phyloP scores from a whole-genome alignment of 2,888 invertebrate genomes.

The Metellina segmentata region DNA sequence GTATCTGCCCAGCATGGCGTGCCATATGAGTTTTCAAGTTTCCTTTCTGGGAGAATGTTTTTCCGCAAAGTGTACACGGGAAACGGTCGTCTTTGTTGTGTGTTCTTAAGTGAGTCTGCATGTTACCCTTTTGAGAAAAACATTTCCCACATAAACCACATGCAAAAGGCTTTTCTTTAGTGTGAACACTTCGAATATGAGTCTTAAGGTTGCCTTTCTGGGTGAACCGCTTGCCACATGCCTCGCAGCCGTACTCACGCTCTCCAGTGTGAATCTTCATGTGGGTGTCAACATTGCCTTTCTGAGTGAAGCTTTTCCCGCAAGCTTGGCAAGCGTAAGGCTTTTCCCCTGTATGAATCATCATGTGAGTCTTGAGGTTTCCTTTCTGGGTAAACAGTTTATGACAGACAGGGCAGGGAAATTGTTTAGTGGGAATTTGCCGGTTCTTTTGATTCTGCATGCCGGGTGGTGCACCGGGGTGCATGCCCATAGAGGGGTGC shows the following conservation, averaged over 20 bases:
- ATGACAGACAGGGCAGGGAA: slow-evolving; percentile 78
- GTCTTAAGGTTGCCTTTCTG: slow-evolving; percentile 79
- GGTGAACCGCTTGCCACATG: slow-evolving; percentile 78
- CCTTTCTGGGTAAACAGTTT: slow-evolving; percentile 79
- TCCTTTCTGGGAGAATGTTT: slow-evolving; percentile 79
- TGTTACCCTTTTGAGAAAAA: slow-evolving; percentile 79
- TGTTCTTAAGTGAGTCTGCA: slow-evolving; percentile 78
- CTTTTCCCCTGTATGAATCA: slow-evolving; percentile 79
- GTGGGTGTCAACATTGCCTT: slow-evolving; percentile 79
- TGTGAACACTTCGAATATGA: slow-evolving; percentile 78
- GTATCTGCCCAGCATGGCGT: slow-evolving; percentile 78
- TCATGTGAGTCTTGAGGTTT: slow-evolving; percentile 79
- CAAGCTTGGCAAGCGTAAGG: slow-evolving; percentile 78
- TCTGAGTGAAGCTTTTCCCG: slow-evolving; percentile 79
- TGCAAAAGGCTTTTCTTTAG: slow-evolving; percentile 78
- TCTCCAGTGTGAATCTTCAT: slow-evolving; percentile 79
- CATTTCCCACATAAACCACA: slow-evolving; percentile 78
- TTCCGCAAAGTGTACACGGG: slow-evolving; percentile 78
- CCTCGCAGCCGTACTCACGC: slow-evolving; percentile 78
- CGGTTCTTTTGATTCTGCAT: slow-evolving; percentile 62
- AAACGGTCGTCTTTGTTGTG: slow-evolving; percentile 79
- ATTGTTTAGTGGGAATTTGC: slow-evolving; percentile 73
- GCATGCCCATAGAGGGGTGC: slow-evolving; percentile 61
- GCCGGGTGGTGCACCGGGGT: slow-evolving; percentile 49
- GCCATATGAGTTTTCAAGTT: slow-evolving; percentile 79